phyloP scores from a whole-genome alignment of 1,140 invertebrate genomes.

The Halictus rubicundus region DNA sequence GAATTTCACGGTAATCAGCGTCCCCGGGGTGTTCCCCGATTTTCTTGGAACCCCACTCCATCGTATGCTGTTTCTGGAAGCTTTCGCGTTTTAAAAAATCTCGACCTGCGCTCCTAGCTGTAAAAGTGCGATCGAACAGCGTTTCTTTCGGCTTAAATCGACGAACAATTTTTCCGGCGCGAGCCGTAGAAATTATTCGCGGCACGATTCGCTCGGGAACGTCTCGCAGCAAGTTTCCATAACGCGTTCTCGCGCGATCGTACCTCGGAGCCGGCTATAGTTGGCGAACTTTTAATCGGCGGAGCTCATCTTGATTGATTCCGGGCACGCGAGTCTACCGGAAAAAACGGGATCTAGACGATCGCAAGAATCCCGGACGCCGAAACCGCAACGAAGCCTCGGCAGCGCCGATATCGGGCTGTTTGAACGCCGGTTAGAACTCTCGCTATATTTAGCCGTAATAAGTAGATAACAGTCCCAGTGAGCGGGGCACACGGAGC shows the following conservation, averaged over 20 bases:
- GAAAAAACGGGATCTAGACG: background rate
- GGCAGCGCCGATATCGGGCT: constrained; percentile 17
- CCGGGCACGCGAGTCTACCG: background rate
- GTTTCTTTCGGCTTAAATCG: too few species aligned
- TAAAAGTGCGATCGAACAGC: too few species aligned
- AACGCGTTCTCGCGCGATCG: background rate
- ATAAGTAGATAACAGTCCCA: constrained; percentile 59
- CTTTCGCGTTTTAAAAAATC: too few species aligned
- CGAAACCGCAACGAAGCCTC: constrained; percentile 12
- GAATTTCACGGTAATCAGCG: background rate
- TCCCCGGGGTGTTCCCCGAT: background rate
- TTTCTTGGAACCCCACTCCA: background rate
- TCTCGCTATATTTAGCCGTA: constrained; percentile 65
- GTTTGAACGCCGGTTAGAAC: constrained; percentile 55
- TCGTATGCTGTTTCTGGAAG: too few species aligned
- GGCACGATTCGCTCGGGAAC: background rate
- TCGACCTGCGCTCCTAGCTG: too few species aligned
- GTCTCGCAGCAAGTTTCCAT: background rate
- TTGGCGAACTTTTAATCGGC: background rate
- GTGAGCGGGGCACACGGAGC: constrained; percentile 7
- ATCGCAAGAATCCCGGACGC: background rate
- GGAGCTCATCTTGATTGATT: background rate
- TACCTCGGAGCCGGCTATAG: background rate
- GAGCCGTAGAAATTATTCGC: background rate
- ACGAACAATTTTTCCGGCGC: background rate